phyloP scores from a whole-genome alignment of 2,797 vertebrate species.

The Hydrophis major region DNA sequence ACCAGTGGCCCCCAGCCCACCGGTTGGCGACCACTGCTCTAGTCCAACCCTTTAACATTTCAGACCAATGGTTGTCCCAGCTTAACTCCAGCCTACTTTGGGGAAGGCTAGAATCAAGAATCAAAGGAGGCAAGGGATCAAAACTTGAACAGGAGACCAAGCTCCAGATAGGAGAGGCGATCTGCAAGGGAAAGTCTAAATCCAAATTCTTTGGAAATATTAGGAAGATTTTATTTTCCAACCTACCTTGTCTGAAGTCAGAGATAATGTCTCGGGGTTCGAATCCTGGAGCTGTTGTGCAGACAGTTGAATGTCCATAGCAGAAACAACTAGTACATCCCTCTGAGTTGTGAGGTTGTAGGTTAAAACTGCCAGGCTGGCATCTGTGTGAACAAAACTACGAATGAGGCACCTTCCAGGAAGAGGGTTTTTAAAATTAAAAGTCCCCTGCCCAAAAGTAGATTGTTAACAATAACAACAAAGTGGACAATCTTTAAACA shows the following conservation, averaged over 20 bases:
- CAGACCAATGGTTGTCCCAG: no score
- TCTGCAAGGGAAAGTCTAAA: not conserved
- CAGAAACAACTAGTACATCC: conserved; percentile 91
- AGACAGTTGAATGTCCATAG: conserved; percentile 85
- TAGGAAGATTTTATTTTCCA: not conserved
- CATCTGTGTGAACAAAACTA: conserved; percentile 73
- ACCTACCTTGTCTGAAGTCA: conserved; percentile 80
- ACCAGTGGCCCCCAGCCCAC: no score
- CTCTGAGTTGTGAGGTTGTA: conserved; percentile 72
- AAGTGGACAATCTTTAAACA: not conserved
- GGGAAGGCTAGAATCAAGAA: no score
- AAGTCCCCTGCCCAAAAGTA: not conserved
- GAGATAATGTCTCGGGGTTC: conserved; percentile 72
- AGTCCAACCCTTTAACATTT: no score
- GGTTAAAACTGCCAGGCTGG: conserved; percentile 84
- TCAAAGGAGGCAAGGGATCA: not conserved
- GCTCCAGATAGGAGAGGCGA: not conserved
- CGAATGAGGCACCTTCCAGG: not conserved
- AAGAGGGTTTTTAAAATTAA: not conserved
- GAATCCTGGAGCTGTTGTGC: conserved; percentile 70
- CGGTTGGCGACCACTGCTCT: no score
- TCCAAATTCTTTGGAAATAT: not conserved
- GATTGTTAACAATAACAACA: not conserved
- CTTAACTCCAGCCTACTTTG: no score
- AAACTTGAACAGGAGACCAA: not conserved